Base-by-base conservation (phyloP, 2,888 invertebrate genomes). In the Drosophila mimica region DNA sequence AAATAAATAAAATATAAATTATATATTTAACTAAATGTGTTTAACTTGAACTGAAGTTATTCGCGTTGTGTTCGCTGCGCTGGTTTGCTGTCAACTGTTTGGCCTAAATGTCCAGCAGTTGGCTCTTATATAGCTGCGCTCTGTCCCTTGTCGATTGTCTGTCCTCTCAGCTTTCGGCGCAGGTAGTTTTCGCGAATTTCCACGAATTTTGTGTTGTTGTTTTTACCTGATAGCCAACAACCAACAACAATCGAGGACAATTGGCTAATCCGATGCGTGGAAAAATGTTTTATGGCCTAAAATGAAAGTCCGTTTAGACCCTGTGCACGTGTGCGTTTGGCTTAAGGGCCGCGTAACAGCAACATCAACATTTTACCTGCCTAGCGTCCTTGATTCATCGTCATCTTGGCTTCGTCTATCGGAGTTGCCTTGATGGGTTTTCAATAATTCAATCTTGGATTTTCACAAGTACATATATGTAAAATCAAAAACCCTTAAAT, bases 111-210 rank as follows among this genome's bases (percentile, higher is more conserved):
- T 36, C 20, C 36, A 40, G 31, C 61, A 34, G 38, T n/a, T 56
- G 70, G 15, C 59, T 74, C 62, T 80, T 87, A 87, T 86, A 87
- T 74, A 63, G 69, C 59, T 34, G 51, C 43, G 51, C 9, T 15
- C 7, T 31, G 43, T 36, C 61, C 53, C 20, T 52, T 49, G 20
- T 7, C 46, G 20, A 3, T 7, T 46, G 13, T 46, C 20, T 20
- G 46, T 25, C 46, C 46, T 13, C 20, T 30, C 40, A 15, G 31
- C 57, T 40, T 57, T 20, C 8, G 5, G 20, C 30, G 57, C 74
- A 75, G 79, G 76, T 79, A 74, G 58, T 11, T n/a, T 71, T 79
- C 76, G 81, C 82, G 79, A 82, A 80, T 80, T 81, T 79, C 81
- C 43, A 33, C 56, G 79, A 81, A 81, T 67, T 70, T 30, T 15